phyloP scores from a whole-genome alignment of 2,797 vertebrate genomes.

The Rhinatrema bivittatum region DNA sequence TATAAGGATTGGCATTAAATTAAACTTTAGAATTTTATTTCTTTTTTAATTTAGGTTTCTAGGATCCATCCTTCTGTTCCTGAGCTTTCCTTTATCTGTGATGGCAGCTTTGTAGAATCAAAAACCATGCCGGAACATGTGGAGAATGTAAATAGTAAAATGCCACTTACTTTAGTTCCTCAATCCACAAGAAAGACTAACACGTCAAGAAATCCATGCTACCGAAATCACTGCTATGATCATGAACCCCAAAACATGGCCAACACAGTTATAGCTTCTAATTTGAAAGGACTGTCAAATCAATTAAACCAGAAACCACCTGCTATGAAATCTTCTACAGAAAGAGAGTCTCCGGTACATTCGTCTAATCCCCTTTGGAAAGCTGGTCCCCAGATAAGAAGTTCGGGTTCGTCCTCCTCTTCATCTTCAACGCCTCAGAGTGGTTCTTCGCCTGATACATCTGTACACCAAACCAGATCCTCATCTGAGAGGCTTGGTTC shows the following conservation, averaged over 20 bases:
- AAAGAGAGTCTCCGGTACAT: constrained; percentile 30
- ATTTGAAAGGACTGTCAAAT: constrained; percentile 30
- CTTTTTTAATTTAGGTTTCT: constrained; percentile 49
- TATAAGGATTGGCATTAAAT: too few relatives aligned
- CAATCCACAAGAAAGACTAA: constrained; percentile 21
- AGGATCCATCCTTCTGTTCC: constrained; percentile 85
- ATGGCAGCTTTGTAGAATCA: constrained; percentile 62
- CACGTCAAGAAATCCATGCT: not conserved
- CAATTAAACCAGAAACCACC: constrained; percentile 27
- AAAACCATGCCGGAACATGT: constrained; percentile 21
- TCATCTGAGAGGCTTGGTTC: constrained; percentile 22
- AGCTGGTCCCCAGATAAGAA: constrained; percentile 20
- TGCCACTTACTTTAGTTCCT: constrained; percentile 12
- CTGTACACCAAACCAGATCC: constrained; percentile 33
- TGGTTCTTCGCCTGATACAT: constrained; percentile 38
- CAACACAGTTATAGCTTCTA: constrained; percentile 6
- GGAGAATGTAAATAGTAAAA: constrained; percentile 20
- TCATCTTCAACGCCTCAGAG: constrained; percentile 45
- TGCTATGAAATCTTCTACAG: constrained; percentile 26
- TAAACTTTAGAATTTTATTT: too few relatives aligned
- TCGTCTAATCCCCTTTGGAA: constrained; percentile 33
- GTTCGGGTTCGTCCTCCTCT: constrained; percentile 39
- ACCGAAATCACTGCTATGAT: constrained; percentile 15
- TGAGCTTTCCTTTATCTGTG: constrained; percentile 86
- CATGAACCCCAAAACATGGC: constrained; percentile 18